Base-by-base conservation (phyloP, 1,140 invertebrate species). In the Nixonia krombeini region DNA sequence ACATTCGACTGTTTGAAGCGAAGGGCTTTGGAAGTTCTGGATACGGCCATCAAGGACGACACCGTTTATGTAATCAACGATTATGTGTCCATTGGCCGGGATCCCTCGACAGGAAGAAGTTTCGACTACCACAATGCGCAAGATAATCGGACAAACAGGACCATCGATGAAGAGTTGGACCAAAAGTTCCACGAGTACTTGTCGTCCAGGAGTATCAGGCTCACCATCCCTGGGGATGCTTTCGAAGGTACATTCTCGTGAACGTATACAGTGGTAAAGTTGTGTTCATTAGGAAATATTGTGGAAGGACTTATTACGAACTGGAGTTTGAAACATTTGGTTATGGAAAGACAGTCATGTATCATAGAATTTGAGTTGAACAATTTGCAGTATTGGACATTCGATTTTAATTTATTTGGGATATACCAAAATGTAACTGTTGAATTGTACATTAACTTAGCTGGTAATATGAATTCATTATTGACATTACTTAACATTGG, bases 51-150 rank as follows among this genome's bases (percentile, higher is more conserved):
- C 3, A 74, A 80, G 26, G 87, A 88, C 58, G 87, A 90, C 40
- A 84, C 84, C 21, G 86, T 88, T 10, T 88, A 89, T 70, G 79
- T 80, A 10, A 73, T 89, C 26, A 87, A 85, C 61, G 88, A 89
- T 41, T 87, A 76, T 16, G 69, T 90, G n/a, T 85, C 85, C 3
- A 83, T 90, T 21, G 87, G 85, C 2, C 85, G 70, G 28, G 86
- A 87, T 72, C 79, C 53, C 0, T 47, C 55, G 0, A 47, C 42
- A 0, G 37, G 46, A 1, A 59, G 46, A 15, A 74, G 18, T 23
- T 52, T 47, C 1, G 44, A 59, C 5, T 62, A 29, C 6, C 49
- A 4, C 45, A 47, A 7, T 4, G 13, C 18, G 15, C 0, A 45
- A 59, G 53, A 62, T 75, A 6, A 81, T 79, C 12, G 51, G 8